These are phyloP conservation scores for Sander vitreus DNA, from an alignment of 2,113 vertebrate species.

Conservation along the genomic window DNA sequence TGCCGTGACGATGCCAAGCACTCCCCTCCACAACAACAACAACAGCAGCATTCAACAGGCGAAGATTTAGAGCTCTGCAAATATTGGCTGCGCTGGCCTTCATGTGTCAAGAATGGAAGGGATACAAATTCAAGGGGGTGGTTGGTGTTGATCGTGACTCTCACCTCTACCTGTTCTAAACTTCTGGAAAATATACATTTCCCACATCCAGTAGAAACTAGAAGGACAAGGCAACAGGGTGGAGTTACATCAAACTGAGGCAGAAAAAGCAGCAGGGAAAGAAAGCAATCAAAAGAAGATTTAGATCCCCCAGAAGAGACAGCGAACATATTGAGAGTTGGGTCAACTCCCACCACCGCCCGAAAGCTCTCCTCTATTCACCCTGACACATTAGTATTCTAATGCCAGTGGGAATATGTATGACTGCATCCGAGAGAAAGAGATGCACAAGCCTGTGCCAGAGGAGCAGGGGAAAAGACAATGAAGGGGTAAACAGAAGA, in stretches of 20 bases:
- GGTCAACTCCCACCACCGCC: slow-evolving; percentile 55
- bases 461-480: slow-evolving; percentile 49
- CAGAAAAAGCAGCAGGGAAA: slow-evolving; percentile 13
- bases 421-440: slow-evolving; percentile 37
- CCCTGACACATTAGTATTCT: slow-evolving; percentile 69
- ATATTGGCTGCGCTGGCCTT: slow-evolving; percentile 60
- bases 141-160: slow-evolving; percentile 17
- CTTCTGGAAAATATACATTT: slow-evolving; percentile 41
- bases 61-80: slow-evolving; percentile 75
- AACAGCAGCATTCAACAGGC: slow-evolving; percentile 74
- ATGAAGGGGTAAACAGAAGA: slow-evolving; percentile 34
- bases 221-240: neutral
- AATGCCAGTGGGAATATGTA: slow-evolving; percentile 73
- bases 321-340: slow-evolving; percentile 71
- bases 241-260: slow-evolving; percentile 38
- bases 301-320: slow-evolving; percentile 64
- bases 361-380: slow-evolving; percentile 53
- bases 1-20: slow-evolving; percentile 71
- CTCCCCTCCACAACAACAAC: slow-evolving; percentile 70
- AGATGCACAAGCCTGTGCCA: slow-evolving; percentile 52
- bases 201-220: neutral
- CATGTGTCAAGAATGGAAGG: slow-evolving; percentile 37
- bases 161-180: slow-evolving; percentile 63
- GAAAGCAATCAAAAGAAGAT: slow-evolving; percentile 40
- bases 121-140: slow-evolving; percentile 11